Percentiles rank a stretch among this genome's conserved stretches.
Conservation (phyloP, 2,888 invertebrate genomes). For the Acronicta alni region DNA sequence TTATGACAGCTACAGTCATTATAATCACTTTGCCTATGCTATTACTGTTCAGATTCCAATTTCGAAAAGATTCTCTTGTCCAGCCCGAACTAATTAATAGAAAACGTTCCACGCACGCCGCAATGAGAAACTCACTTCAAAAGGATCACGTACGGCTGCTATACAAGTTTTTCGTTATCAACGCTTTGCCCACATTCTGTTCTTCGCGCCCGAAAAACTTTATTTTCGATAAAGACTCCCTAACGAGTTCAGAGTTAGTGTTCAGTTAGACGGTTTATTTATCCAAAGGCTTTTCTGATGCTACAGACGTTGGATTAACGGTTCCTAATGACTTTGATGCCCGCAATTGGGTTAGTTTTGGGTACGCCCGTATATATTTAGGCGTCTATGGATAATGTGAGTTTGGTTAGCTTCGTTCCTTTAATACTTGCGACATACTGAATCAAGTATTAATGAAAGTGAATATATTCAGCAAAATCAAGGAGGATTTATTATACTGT, state of each 20-base stretch:
- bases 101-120: conserved; percentile 45
- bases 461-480: no score
- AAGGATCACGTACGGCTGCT: conserved; percentile 75
- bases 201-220: conserved; percentile 65
- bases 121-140: conserved; percentile 64
- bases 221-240: conserved; percentile 73
- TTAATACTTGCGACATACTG: background rate
- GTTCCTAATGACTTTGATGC: conserved; percentile 66
- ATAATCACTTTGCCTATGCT: no score
- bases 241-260: conserved; percentile 75
- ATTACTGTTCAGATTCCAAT: conserved; percentile 27
- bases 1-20: background rate
- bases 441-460: no score
- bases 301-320: conserved; percentile 66
- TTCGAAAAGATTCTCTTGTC: conserved; percentile 25
- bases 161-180: conserved; percentile 73
- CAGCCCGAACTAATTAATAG: conserved; percentile 46
- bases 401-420: conserved; percentile 4
- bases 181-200: conserved; percentile 66
- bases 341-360: conserved; percentile 55
- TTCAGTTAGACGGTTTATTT: conserved; percentile 60
- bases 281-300: conserved; percentile 58
- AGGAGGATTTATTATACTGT: no score
- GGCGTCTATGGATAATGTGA: conserved; percentile 22
- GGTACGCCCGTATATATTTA: conserved; percentile 46